Evolutionary conservation across 2,797 vertebrate species (phyloP), one percentile per base, ranked within the genome.

Genomic region (Rhynchotus rufescens): DNA sequence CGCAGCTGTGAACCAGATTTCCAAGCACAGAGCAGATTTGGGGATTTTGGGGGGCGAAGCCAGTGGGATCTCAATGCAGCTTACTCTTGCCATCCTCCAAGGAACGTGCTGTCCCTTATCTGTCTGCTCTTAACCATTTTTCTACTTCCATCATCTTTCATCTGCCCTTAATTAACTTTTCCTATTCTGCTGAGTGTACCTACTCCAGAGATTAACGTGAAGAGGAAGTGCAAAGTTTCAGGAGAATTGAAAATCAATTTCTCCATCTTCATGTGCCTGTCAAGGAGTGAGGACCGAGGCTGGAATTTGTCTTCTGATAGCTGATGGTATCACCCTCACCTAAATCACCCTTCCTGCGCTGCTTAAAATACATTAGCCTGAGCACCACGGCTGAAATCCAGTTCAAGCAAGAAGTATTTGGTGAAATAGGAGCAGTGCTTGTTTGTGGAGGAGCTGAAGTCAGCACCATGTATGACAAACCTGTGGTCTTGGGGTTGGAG

Each of bases 111-210:
- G 44, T 51, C 28, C 67, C 61, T 92, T 61, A 71, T 80, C 89
- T 77, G 66, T 32, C 61, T 21, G 68, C 42, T 86, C 38, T 47
- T 56, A 30, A 30, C 83, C 78, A 5, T 62, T 66, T 59, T 69
- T 68, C 85, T 84, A 3, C 56, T 52, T 90, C 89, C 88, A 78
- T 82, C 92, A 80, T 78, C 80, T 66, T 72, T 84, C 61, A 86
- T 84, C 92, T 95, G 81, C 89, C 91, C 79, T 90, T 93, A 88
- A 86, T 95, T 94, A 92, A 89, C 92, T 88, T 86, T 13, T 42
- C 75, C 84, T 8, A 1, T 67, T 78, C 72, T 62, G 85, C 85
- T 54, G 85, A 79, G 77, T 0, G 28, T 30, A 14, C 9, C 0
- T 13, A 4, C 4, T 82, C 61, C 73, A 5, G 6, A 72, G 80